Conservation (phyloP, 1,140 invertebrate species). For the Ceratina australensis region DNA sequence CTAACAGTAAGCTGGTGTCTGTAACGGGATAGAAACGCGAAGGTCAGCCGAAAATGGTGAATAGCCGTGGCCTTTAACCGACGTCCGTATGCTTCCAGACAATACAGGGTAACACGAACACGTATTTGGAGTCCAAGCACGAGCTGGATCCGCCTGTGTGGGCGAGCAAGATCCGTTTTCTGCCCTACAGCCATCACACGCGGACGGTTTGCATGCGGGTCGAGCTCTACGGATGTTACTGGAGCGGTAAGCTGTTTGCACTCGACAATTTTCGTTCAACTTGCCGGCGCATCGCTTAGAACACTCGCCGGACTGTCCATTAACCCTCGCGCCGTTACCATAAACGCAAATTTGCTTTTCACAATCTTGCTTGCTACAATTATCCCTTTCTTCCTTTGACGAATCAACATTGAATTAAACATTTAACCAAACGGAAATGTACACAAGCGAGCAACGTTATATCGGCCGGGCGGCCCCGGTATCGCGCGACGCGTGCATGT, state of each 20-base stretch:
- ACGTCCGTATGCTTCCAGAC: too few relatives aligned
- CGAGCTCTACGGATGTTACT: slow-evolving; percentile 89
- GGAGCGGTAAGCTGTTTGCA: slow-evolving; percentile 80
- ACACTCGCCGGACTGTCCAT: slow-evolving; percentile 61
- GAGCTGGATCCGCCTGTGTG: slow-evolving; percentile 88
- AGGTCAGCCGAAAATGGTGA: too few relatives aligned
- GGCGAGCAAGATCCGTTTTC: slow-evolving; percentile 88
- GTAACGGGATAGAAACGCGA: too few relatives aligned
- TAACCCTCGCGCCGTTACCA: slow-evolving; percentile 54
- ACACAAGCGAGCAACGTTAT: slow-evolving; percentile 4
- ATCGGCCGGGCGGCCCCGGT: background rate
- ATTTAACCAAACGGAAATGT: slow-evolving; percentile 41
- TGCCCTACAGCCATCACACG: slow-evolving; percentile 90
- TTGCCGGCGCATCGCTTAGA: slow-evolving; percentile 54
- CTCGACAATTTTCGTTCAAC: slow-evolving; percentile 65
- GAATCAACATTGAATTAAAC: slow-evolving; percentile 47
- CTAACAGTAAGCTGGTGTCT: too few relatives aligned
- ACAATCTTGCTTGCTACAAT: slow-evolving; percentile 62
- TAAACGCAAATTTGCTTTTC: slow-evolving; percentile 60
- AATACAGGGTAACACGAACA: slow-evolving; percentile 89
- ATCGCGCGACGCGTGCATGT: background rate
- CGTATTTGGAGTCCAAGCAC: slow-evolving; percentile 88
- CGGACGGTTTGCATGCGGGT: slow-evolving; percentile 93
- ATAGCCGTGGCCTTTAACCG: too few relatives aligned
- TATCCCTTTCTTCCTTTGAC: slow-evolving; percentile 56